Conservation (phyloP, 1,140 invertebrate species). For the Forficula auricularia region DNA sequence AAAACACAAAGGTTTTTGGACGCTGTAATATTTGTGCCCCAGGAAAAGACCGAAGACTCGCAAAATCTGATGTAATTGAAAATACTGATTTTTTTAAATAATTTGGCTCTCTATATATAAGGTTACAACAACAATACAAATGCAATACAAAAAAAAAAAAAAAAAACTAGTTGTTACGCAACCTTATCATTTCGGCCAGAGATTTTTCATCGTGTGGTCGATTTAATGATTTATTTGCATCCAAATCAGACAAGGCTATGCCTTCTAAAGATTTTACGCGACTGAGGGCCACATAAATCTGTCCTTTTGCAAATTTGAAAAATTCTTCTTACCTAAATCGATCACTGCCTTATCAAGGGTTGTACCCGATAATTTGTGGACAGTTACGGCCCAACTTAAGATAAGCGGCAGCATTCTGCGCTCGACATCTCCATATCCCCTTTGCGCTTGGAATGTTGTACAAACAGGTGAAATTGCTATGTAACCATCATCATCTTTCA, state of each 20-base stretch:
- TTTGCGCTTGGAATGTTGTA: background rate
- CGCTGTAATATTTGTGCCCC: too few species aligned
- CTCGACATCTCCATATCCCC: constrained; percentile 4
- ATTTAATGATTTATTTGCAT: constrained; percentile 3
- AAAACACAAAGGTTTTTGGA: too few species aligned
- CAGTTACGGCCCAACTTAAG: constrained; percentile 10
- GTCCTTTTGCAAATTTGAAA: constrained; percentile 9
- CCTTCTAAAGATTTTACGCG: constrained; percentile 9
- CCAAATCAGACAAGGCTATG: constrained; percentile 8
- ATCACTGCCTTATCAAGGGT: constrained; percentile 10
- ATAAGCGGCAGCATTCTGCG: constrained; percentile 11
- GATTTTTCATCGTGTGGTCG: too few species aligned
- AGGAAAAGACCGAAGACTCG: too few species aligned
- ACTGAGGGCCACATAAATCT: constrained; percentile 14
- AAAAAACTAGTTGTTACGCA: too few species aligned
- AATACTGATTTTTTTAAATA: too few species aligned
- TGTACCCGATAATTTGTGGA: constrained; percentile 12
- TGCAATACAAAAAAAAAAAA: too few species aligned
- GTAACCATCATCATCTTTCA: background rate
- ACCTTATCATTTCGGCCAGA: too few species aligned
- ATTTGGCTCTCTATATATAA: too few species aligned
- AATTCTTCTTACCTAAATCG: constrained; percentile 8
- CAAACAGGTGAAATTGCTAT: constrained; percentile 1
- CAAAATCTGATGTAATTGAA: too few species aligned
- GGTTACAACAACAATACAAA: too few species aligned